Percentiles rank a stretch among this genome's conserved stretches.
Evolutionary conservation across 2,113 vertebrate species (phyloP).

Genomic region (Apus apus): DNA sequence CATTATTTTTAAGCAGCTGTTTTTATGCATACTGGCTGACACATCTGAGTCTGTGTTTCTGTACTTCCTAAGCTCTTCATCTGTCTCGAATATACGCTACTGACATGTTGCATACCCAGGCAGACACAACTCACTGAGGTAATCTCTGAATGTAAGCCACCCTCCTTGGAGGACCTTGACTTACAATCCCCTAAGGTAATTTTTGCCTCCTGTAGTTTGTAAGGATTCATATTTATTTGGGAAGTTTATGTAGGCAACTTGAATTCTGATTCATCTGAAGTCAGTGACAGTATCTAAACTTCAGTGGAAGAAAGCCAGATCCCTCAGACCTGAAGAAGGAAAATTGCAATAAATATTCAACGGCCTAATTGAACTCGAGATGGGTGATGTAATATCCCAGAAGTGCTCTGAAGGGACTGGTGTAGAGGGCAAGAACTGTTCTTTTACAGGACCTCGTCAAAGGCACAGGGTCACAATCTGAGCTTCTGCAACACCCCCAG

Average conservation of each 20-base stretch:
- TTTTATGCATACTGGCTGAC: conserved; percentile 30
- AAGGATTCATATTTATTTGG: background rate
- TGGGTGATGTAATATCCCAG: background rate
- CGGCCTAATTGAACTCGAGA: background rate
- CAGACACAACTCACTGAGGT: background rate
- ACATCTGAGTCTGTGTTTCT: conserved; percentile 49
- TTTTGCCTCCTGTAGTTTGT: background rate
- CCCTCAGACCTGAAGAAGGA: background rate
- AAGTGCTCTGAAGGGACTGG: background rate
- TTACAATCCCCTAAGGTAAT: background rate
- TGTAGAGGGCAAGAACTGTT: background rate
- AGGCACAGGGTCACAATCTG: background rate
- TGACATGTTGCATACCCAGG: background rate
- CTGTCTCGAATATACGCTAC: conserved; percentile 43
- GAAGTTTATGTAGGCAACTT: background rate
- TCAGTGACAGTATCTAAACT: background rate
- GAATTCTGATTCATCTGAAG: background rate
- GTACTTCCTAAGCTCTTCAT: conserved; percentile 44
- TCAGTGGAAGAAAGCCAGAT: background rate
- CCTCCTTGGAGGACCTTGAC: background rate
- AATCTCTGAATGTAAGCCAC: background rate
- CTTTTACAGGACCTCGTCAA: background rate
- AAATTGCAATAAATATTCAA: background rate
- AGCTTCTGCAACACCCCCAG: background rate
- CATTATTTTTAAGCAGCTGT: conserved; percentile 59